Percentiles rank a stretch among this genome's conserved stretches.
These are phyloP conservation scores for Leptopilina drosophilae DNA, from an alignment of 2,888 invertebrate species.

Conservation along the genomic window DNA sequence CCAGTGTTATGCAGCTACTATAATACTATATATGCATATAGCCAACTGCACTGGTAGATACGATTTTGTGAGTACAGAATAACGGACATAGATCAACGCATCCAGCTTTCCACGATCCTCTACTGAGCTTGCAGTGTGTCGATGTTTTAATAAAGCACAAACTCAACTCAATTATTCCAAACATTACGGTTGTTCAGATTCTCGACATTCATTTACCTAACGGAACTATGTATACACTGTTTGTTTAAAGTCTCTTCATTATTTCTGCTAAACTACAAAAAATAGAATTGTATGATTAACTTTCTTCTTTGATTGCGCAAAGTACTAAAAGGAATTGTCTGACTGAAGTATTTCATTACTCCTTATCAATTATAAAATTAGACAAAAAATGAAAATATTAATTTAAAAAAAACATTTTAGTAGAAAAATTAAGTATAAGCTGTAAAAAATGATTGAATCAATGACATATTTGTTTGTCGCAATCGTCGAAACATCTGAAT, in stretches of 20 bases:
- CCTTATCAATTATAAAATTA: background rate
- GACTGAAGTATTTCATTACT: background rate
- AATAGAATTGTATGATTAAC: background rate
- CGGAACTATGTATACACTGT: background rate
- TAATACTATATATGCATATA: background rate
- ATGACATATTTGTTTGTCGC: no score
- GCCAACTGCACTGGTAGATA: constrained; percentile 49
- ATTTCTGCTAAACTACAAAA: background rate
- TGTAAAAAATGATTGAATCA: no score
- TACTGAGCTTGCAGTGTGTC: constrained; percentile 49
- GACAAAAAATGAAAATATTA: no score
- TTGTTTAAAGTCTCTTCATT: background rate
- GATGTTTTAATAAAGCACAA: constrained; percentile 64
- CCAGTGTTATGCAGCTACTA: constrained; percentile 34
- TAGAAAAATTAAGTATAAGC: no score
- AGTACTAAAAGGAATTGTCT: background rate
- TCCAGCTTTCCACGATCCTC: constrained; percentile 53
- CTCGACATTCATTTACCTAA: no score
- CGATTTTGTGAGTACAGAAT: constrained; percentile 58
- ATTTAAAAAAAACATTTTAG: no score
- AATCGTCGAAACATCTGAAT: no score
- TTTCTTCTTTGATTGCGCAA: background rate
- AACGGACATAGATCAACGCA: constrained; percentile 65
- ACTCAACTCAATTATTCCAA: constrained; percentile 62
- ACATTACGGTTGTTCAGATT: constrained; percentile 36